phyloP scores from a whole-genome alignment of 2,888 invertebrate species.

The Trachelus tabidus region DNA sequence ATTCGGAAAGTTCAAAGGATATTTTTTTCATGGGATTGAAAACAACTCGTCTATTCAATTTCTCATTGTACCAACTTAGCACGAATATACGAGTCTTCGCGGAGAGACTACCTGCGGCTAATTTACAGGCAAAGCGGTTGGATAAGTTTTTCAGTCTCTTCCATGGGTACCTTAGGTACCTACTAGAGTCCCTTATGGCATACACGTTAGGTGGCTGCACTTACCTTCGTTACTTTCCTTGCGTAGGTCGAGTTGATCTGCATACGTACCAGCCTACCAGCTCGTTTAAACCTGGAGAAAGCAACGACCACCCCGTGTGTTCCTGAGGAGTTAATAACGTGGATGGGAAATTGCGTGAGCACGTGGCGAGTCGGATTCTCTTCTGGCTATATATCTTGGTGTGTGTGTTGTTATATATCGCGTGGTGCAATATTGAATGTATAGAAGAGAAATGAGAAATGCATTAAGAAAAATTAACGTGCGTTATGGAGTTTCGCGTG shows the following conservation, averaged over 20 bases:
- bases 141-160: constrained; percentile 35
- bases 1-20: not conserved
- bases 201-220: too few species aligned
- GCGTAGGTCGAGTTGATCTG: constrained; percentile 20
- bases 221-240: not conserved
- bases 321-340: not conserved
- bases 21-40: not conserved
- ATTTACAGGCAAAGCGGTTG: constrained; percentile 40
- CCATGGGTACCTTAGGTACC: not conserved
- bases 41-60: not conserved
- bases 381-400: not conserved
- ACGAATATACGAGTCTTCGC: constrained; percentile 34
- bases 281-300: not conserved
- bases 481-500: not conserved
- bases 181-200: not conserved
- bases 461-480: not conserved
- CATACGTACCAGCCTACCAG: constrained; percentile 10
- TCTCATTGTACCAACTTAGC: not conserved
- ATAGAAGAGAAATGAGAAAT: not conserved
- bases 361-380: constrained; percentile 1
- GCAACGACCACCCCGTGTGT: not conserved
- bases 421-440: not conserved
- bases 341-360: constrained; percentile 18
- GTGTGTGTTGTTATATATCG: not conserved
- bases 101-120: constrained; percentile 46